Conservation (phyloP, 2,888 invertebrate species). For the Melanchra persicariae region DNA sequence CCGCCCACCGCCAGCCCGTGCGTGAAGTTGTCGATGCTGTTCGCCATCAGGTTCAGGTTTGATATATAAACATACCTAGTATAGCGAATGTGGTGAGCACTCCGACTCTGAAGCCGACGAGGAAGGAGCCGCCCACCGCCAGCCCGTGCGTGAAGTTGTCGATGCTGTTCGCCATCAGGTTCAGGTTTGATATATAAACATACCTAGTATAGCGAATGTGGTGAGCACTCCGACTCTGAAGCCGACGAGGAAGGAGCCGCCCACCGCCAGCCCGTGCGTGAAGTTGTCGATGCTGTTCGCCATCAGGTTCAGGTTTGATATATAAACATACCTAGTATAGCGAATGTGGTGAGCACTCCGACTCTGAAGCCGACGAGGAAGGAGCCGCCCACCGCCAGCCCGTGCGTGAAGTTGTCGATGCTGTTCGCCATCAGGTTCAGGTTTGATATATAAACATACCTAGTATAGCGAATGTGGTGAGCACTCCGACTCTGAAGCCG, state of each 20-base stretch:
- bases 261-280: too few relatives aligned
- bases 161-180: constrained; percentile 96
- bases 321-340: constrained; percentile 92
- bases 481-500: constrained; percentile 96
- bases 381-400: constrained; percentile 99
- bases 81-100: constrained; percentile 98
- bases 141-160: constrained; percentile 99
- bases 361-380: constrained; percentile 97
- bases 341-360: constrained; percentile 97
- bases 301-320: too few relatives aligned
- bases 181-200: too few relatives aligned
- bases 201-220: too few relatives aligned
- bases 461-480: constrained; percentile 98
- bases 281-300: too few relatives aligned
- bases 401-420: constrained; percentile 99
- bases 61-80: constrained; percentile 85
- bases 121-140: constrained; percentile 98
- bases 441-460: constrained; percentile 80
- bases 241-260: too few relatives aligned
- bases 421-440: constrained; percentile 98
- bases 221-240: too few relatives aligned
- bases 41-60: too few relatives aligned
- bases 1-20: constrained; percentile 99
- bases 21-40: constrained; percentile 99
- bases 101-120: constrained; percentile 97